Base-by-base conservation (phyloP, 1,140 invertebrate genomes). In the Drosophila navojoa region DNA sequence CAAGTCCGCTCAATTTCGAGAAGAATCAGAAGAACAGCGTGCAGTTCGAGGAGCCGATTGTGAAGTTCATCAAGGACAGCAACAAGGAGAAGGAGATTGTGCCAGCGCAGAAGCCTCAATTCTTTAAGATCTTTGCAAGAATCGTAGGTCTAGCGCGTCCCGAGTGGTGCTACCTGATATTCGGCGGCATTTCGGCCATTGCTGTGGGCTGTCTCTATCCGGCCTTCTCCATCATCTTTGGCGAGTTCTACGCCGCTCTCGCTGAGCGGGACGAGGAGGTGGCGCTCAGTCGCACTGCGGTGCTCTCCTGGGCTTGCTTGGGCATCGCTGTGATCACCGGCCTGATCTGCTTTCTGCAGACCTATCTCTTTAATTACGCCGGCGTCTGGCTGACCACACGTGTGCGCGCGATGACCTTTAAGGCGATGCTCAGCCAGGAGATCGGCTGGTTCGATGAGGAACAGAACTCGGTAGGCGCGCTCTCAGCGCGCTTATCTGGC, bases 361-460 rank as follows among this genome's bases (percentile, higher is more conserved):
- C 96, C 72, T 97, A 95, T 91, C 94, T 95, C 79, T 98, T 98
- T 86, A 95, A 95, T 40, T 91, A 96, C 49, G 96, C 96, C 4
- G 97, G 97, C 27, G 95, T 97, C 53, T 94, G 94, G 71, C 91
- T 98, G 49, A 97, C 97, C 0, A 94, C 95, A 19, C 92, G 97
- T 62, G 90, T 98, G 13, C 93, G 94, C 91, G 94, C 94, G 35
- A 92, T 94, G 71, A 93, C 95, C 1, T 97, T 97, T 74, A 91
- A 87, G 27, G 93, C 95, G 0, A 97, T 98, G 94, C 81, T 98
- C 62, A 93, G 92, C 32, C 96, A 97, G 92, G 97, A 97, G 84
- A 95, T 97, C 49, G 96, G 94, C 5, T 98, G 96, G 95, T 98
- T 95, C 90, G 97, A 98, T 90, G 92, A 95, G 25, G 93, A 96